A percentile compares a stretch with the other conserved stretches of the same genome.
Evolutionary conservation across 2,113 vertebrate species (phyloP).

Genomic region (Platycercus adscitus): DNA sequence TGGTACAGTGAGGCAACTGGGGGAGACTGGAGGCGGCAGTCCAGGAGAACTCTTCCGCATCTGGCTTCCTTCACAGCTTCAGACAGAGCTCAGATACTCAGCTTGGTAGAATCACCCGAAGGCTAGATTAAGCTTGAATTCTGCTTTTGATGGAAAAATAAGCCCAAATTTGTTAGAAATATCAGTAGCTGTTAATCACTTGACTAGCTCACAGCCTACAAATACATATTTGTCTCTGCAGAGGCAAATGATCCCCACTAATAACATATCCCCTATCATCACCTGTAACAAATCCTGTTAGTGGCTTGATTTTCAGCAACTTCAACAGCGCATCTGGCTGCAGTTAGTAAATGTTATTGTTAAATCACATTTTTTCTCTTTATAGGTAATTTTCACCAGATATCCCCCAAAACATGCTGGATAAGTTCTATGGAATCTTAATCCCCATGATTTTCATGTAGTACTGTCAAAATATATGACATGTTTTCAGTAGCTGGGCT

Average conservation of each 20-base stretch:
- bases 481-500: not conserved
- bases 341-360: slow-evolving; percentile 5
- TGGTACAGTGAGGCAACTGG: not conserved
- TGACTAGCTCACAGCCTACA: not conserved
- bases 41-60: not conserved
- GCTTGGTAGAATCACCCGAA: not conserved
- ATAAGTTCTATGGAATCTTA: slow-evolving; percentile 28
- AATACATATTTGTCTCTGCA: not conserved
- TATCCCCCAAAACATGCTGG: not conserved
- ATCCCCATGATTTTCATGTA: slow-evolving; percentile 3
- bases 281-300: not conserved
- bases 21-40: not conserved
- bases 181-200: not conserved
- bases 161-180: not conserved
- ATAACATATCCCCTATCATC: not conserved
- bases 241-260: not conserved
- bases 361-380: slow-evolving; percentile 27
- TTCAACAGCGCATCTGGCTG: not conserved
- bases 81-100: not conserved
- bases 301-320: not conserved
- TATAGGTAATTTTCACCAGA: slow-evolving; percentile 21
- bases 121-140: not conserved
- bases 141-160: not conserved
- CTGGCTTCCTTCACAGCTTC: not conserved
- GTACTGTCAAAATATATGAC: not conserved